These are phyloP conservation scores for Passer montanus DNA, from an alignment of 2,113 vertebrate genomes.

Conservation along the genomic window DNA sequence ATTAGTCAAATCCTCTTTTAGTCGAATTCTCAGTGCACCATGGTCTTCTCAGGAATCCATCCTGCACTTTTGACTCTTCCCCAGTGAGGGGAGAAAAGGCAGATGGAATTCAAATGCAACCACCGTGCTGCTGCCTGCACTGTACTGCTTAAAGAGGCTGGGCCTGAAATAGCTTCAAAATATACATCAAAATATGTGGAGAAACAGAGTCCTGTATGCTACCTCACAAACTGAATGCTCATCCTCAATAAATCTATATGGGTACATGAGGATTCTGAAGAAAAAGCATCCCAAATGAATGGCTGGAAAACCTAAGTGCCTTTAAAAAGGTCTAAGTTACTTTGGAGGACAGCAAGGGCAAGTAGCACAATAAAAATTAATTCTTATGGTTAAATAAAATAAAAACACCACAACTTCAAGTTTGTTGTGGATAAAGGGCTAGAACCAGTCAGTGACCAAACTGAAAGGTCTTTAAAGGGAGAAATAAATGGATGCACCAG, in stretches of 20 bases:
- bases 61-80: background rate
- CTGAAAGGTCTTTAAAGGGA: background rate
- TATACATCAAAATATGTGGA: background rate
- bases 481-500: background rate
- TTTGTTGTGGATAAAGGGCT: background rate
- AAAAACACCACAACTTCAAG: background rate
- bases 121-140: accelerated
- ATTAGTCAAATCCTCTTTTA: background rate
- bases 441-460: background rate
- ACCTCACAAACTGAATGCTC: background rate
- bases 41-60: background rate
- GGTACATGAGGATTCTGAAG: background rate
- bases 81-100: background rate
- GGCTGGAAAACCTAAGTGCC: background rate
- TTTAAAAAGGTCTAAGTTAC: background rate
- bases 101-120: background rate
- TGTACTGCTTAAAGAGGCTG: background rate
- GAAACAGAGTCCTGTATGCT: background rate
- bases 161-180: background rate
- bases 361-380: background rate
- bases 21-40: background rate
- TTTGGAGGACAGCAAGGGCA: background rate
- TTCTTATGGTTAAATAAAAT: background rate
- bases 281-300: background rate
- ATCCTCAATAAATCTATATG: background rate